Base-by-base conservation (phyloP, 2,113 vertebrate species). In the Rhinoderma darwinii region DNA sequence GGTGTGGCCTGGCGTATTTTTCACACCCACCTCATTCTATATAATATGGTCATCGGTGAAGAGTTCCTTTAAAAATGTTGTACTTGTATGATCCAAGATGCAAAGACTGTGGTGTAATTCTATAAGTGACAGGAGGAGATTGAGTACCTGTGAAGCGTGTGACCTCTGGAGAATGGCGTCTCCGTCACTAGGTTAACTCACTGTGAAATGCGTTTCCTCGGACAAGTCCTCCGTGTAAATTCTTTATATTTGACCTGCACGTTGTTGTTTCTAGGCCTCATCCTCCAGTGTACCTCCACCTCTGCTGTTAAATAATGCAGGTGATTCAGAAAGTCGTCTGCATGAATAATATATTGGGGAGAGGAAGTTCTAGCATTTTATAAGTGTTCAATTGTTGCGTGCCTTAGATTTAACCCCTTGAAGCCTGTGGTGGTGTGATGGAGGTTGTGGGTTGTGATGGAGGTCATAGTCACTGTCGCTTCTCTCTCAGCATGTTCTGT, bases 231-330 rank as follows among this genome's bases (percentile, higher is more conserved):
- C n/a, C 5, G 2, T 22, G 32, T 70, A 37, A 39, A 51, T 2
- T 30, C 43, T 11, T 11, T 12, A 47, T 47, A 41, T 59, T 41
- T 80, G 25, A 39, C 51, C 9, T 56, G 7, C 10, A 37, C 32
- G 4, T 37, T 5, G 6, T 47, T 14, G 20, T 22, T 12, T 63
- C 78, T 20, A 43, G 78, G 78, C 78, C 78, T 81, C 25, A 41
- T 61, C 78, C 51, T 59, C 41, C 54, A 79, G 11, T 43, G 35
- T 54, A 81, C 78, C 78, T 81, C 90, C 88, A 88, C 75, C 84
- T 61, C 66, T 81, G 50, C 88, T 89, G 89, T 92, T 95, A 92
- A 94, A 95, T 95, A 93, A 94, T 95, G 93, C 78, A 90, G 89
- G 89, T 90, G 89, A 86, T 89, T 84, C 87, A 86, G 89, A 88